Conservation (phyloP, 1,140 invertebrate genomes). For the Amyelois transitella region DNA sequence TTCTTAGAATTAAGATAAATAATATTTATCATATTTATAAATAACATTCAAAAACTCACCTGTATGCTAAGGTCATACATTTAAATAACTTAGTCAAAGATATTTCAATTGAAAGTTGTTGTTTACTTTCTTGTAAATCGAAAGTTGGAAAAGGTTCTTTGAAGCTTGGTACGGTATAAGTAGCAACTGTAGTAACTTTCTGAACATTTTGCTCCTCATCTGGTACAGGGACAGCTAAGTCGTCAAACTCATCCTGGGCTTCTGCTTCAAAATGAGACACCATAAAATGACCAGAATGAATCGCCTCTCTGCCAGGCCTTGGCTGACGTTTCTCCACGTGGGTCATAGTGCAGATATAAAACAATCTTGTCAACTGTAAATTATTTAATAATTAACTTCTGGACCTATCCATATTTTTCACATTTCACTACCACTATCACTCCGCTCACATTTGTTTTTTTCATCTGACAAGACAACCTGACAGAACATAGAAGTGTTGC, state of each 20-base stretch:
- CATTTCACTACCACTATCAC: slow-evolving; percentile 34
- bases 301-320: slow-evolving; percentile 80
- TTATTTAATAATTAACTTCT: slow-evolving; percentile 33
- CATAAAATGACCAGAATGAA: slow-evolving; percentile 99
- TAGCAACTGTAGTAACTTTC: slow-evolving; percentile 63
- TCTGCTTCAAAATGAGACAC: slow-evolving; percentile 96
- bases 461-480: slow-evolving; percentile 29
- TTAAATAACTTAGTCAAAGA: slow-evolving; percentile 96
- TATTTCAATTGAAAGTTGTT: slow-evolving; percentile 90
- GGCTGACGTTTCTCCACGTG: slow-evolving; percentile 55
- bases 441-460: slow-evolving; percentile 58
- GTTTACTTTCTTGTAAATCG: slow-evolving; percentile 72
- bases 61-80: slow-evolving; percentile 97
- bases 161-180: slow-evolving; percentile 49
- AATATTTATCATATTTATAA: background rate
- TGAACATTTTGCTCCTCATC: slow-evolving; percentile 75
- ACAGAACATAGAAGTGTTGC: slow-evolving; percentile 22
- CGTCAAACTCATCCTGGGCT: slow-evolving; percentile 91
- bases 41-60: slow-evolving; percentile 75
- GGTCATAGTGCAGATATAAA: slow-evolving; percentile 40
- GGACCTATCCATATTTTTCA: slow-evolving; percentile 61
- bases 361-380: background rate
- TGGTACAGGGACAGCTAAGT: slow-evolving; percentile 84
- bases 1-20: background rate
- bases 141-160: slow-evolving; percentile 46